These are phyloP conservation scores for Oophaga sylvatica DNA, from an alignment of 2,797 vertebrate genomes.

Conservation along the genomic window DNA sequence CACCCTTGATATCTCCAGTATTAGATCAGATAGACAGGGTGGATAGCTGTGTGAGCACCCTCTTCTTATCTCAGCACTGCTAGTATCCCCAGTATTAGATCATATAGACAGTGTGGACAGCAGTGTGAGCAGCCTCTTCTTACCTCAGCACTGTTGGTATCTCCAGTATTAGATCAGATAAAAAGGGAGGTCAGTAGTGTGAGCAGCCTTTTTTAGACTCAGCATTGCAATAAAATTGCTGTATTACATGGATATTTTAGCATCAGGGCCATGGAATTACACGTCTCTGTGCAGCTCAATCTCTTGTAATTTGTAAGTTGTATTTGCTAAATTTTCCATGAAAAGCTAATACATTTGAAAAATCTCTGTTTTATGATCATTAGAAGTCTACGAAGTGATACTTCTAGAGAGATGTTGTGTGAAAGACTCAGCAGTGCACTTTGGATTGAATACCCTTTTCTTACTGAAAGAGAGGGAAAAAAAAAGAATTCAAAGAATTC, in stretches of 20 bases:
- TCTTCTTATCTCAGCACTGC: too few relatives aligned
- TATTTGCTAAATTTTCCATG: background rate
- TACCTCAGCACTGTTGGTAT: too few relatives aligned
- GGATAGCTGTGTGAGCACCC: too few relatives aligned
- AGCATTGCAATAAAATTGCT: background rate
- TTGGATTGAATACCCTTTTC: background rate
- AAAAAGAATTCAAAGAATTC: conserved; percentile 4
- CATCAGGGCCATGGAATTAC: background rate
- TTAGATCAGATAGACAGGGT: too few relatives aligned
- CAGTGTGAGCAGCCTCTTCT: too few relatives aligned
- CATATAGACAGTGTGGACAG: too few relatives aligned
- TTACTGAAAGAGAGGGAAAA: background rate
- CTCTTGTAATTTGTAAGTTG: background rate
- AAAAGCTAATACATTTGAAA: background rate
- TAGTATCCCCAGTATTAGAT: too few relatives aligned
- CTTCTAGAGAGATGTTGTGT: background rate
- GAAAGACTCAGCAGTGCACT: conserved; percentile 42
- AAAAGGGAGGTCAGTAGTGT: too few relatives aligned
- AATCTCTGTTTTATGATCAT: background rate
- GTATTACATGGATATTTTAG: background rate
- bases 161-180: too few relatives aligned
- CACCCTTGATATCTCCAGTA: too few relatives aligned
- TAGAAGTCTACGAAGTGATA: conserved; percentile 11
- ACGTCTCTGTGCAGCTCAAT: background rate
- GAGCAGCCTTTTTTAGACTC: too few relatives aligned